Conservation (phyloP, 1,140 invertebrate genomes). For the Tigriopus japonicus region DNA sequence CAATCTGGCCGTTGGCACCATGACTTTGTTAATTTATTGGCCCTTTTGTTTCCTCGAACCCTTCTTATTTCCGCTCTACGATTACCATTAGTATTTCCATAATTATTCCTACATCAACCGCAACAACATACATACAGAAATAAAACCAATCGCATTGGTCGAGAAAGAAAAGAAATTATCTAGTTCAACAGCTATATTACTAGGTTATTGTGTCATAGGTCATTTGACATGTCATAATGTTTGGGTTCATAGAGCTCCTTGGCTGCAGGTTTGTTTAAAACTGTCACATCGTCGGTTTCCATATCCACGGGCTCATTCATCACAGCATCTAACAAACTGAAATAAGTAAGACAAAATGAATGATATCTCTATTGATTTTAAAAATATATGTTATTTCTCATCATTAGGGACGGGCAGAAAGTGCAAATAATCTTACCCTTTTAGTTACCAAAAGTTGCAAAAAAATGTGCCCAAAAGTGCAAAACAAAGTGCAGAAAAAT, state of each 20-base stretch:
- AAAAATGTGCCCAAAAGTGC: too few relatives aligned
- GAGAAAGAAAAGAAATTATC: background rate
- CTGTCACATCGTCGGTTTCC: conserved; percentile 1
- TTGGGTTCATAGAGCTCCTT: background rate
- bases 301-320: conserved; percentile 11
- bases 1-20: too few relatives aligned
- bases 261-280: conserved; percentile 1
- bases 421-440: too few relatives aligned
- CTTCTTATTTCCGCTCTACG: too few relatives aligned
- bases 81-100: background rate
- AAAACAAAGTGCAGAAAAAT: too few relatives aligned
- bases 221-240: background rate
- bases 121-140: background rate
- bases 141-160: background rate
- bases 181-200: background rate
- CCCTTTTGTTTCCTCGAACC: too few relatives aligned
- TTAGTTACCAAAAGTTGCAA: too few relatives aligned
- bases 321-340: conserved; percentile 5
- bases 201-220: background rate
- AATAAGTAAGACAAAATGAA: background rate
- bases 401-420: too few relatives aligned
- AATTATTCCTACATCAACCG: background rate
- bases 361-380: too few relatives aligned
- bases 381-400: too few relatives aligned
- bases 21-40: too few relatives aligned